Conservation (phyloP, 2,888 invertebrate species). For the Dynastes hyllus region DNA sequence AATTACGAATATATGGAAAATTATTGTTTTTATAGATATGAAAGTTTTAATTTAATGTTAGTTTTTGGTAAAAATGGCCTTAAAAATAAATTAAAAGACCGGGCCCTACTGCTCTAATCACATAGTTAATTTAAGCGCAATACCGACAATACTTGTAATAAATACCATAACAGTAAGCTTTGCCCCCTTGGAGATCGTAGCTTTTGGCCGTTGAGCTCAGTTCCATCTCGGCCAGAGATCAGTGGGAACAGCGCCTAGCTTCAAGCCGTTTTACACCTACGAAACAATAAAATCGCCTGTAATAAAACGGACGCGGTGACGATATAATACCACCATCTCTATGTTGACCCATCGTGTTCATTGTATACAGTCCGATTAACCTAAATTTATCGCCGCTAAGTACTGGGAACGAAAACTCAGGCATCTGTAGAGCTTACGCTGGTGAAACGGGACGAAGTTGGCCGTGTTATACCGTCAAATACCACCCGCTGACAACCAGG, state of each 20-base stretch:
- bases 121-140: too few species aligned
- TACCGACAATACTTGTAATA: too few species aligned
- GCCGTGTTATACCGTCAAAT: conserved; percentile 53
- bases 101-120: too few species aligned
- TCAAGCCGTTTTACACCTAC: conserved; percentile 67
- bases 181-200: too few species aligned
- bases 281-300: conserved; percentile 66
- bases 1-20: too few species aligned
- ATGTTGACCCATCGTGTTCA: background rate
- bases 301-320: conserved; percentile 65
- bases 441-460: conserved; percentile 1
- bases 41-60: too few species aligned
- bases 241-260: conserved; percentile 62
- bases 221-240: conserved; percentile 55
- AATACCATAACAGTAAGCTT: too few species aligned
- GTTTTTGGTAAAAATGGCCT: too few species aligned
- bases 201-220: too few species aligned
- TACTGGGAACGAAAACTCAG: background rate
- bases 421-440: background rate
- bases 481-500: conserved; percentile 53
- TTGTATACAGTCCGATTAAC: background rate
- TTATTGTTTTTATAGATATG: too few species aligned
- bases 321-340: conserved; percentile 58
- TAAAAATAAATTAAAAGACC: too few species aligned
- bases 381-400: background rate